These are phyloP conservation scores for Limnephilus lunatus DNA, from an alignment of 2,888 invertebrate genomes.

Conservation along the genomic window DNA sequence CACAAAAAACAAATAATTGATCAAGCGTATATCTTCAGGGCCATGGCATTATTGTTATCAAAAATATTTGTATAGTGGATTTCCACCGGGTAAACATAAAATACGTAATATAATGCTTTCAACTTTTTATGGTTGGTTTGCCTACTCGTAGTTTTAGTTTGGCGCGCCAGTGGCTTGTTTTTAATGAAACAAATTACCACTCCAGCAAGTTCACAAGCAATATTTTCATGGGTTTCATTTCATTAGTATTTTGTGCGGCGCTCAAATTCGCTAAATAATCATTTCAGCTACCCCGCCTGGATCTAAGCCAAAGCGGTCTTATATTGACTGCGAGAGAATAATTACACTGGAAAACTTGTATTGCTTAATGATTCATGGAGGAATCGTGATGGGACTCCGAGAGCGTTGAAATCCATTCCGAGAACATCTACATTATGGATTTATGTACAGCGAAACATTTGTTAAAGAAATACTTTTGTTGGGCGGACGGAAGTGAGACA, in stretches of 20 bases:
- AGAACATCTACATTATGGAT: conserved; percentile 5
- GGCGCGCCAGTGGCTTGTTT: not conserved
- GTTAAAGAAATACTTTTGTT: conserved; percentile 19
- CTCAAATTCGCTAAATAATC: conserved; percentile 27
- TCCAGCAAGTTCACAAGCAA: not conserved
- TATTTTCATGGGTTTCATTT: not conserved
- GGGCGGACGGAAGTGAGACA: not conserved
- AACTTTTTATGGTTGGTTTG: not conserved
- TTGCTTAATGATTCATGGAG: conserved; percentile 50
- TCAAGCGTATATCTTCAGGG: no score
- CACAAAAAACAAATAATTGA: no score
- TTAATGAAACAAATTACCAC: not conserved
- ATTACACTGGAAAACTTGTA: conserved; percentile 45
- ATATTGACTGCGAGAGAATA: conserved; percentile 51
- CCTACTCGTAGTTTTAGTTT: not conserved
- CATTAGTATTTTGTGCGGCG: conserved; percentile 24
- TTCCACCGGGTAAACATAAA: no score
- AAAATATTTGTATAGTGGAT: no score
- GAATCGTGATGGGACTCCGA: conserved; percentile 45
- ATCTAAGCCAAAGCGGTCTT: conserved; percentile 40
- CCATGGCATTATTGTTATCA: no score
- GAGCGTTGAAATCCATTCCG: conserved; percentile 35
- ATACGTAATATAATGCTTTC: no score
- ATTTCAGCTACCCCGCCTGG: conserved; percentile 21
- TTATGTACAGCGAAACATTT: conserved; percentile 36